phyloP scores from a whole-genome alignment of 2,113 vertebrate genomes.

The Equus quagga region DNA sequence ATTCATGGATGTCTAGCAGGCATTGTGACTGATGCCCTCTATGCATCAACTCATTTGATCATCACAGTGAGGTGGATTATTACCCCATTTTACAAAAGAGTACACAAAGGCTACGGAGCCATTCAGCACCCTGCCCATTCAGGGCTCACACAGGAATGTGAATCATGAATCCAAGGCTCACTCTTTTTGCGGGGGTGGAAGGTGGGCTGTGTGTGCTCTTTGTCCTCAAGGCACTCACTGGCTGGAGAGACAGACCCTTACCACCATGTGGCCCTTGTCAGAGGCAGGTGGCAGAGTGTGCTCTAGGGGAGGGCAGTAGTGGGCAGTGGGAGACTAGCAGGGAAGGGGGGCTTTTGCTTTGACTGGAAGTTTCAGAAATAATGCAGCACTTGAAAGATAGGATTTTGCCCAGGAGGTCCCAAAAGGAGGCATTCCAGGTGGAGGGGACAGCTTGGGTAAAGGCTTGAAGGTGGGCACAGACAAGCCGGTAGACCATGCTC shows the following conservation, averaged over 20 bases:
- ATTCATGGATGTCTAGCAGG: neutral
- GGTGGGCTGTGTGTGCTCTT: neutral
- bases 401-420: neutral
- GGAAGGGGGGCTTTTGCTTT: neutral
- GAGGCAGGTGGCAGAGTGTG: neutral
- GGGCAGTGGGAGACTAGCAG: neutral
- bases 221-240: neutral
- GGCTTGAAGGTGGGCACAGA: neutral
- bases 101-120: neutral
- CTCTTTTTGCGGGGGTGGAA: neutral
- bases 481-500: neutral
- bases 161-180: neutral
- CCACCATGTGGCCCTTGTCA: neutral
- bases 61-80: neutral
- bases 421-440: neutral
- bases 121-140: neutral
- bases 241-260: neutral
- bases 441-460: neutral
- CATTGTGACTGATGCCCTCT: neutral
- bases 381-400: neutral
- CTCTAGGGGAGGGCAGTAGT: neutral
- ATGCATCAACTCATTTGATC: neutral
- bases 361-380: neutral
- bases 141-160: neutral
- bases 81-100: neutral